Conservation (phyloP, 2,113 vertebrate genomes). For the Apus apus region DNA sequence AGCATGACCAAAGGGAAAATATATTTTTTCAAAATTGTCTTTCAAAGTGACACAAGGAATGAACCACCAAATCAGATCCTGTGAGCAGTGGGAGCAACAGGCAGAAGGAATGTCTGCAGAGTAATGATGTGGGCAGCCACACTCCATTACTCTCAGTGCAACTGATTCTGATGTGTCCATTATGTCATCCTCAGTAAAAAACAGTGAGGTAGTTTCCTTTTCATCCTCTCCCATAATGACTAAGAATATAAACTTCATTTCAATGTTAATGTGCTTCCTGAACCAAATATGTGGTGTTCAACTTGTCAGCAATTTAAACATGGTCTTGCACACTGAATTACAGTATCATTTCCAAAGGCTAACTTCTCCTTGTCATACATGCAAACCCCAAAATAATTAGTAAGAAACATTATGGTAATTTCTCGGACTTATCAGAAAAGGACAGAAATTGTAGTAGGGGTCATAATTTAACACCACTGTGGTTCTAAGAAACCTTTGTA, state of each 20-base stretch:
- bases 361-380: neutral
- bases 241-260: slow-evolving; percentile 27
- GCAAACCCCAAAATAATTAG: neutral
- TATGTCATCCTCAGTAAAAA: slow-evolving; percentile 16
- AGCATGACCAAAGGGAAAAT: neutral
- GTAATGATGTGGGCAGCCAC: slow-evolving; percentile 57
- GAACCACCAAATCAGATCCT: slow-evolving; percentile 16
- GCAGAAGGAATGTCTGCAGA: slow-evolving; percentile 3
- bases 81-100: neutral
- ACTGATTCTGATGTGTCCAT: slow-evolving; percentile 53
- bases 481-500: neutral
- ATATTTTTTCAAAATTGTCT: neutral
- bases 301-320: neutral
- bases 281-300: neutral
- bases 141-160: slow-evolving; percentile 53
- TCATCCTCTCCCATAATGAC: slow-evolving; percentile 5
- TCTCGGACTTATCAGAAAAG: neutral
- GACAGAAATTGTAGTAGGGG: neutral
- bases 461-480: neutral
- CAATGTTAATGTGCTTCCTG: neutral
- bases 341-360: neutral
- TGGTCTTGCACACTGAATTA: neutral
- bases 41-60: neutral
- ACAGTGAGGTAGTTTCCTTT: slow-evolving; percentile 39
- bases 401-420: neutral